These are phyloP conservation scores for Drosophila parthenogenetica DNA, from an alignment of 2,888 invertebrate species.

Conservation along the genomic window DNA sequence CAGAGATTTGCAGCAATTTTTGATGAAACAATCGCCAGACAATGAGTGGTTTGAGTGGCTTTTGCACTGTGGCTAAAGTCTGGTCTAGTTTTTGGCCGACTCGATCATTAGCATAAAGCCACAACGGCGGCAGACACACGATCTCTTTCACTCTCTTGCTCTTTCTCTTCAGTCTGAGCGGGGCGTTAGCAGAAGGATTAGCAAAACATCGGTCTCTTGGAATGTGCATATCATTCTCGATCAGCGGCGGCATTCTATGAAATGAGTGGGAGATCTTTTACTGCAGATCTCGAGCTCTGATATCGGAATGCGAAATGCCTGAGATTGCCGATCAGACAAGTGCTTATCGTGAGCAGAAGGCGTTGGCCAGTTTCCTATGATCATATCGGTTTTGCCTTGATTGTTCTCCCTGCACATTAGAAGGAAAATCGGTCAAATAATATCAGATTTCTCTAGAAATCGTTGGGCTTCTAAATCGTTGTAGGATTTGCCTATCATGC, in stretches of 20 bases:
- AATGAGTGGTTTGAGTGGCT: slow-evolving; percentile 78
- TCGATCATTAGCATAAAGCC: slow-evolving; percentile 82
- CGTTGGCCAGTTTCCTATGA: slow-evolving; percentile 32
- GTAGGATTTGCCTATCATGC: slow-evolving; percentile 69
- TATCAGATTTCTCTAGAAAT: slow-evolving; percentile 72
- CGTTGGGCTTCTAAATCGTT: slow-evolving; percentile 30
- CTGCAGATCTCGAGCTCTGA: slow-evolving; percentile 50
- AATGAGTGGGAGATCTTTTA: slow-evolving; percentile 31
- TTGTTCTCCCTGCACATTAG: slow-evolving; percentile 36
- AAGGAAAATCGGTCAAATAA: slow-evolving; percentile 47
- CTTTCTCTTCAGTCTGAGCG: slow-evolving; percentile 46
- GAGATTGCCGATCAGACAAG: slow-evolving; percentile 75
- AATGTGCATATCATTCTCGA: slow-evolving; percentile 79
- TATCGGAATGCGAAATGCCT: slow-evolving; percentile 9
- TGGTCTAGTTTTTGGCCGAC: slow-evolving; percentile 71
- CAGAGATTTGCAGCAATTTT: slow-evolving; percentile 59
- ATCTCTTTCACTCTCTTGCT: slow-evolving; percentile 8
- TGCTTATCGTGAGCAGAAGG: slow-evolving; percentile 65
- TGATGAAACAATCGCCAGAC: slow-evolving; percentile 73
- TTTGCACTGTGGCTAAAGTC: slow-evolving; percentile 47
- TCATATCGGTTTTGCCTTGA: slow-evolving; percentile 43
- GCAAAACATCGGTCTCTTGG: slow-evolving; percentile 35
- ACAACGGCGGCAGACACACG: slow-evolving; percentile 71
- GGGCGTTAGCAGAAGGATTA: slow-evolving; percentile 77
- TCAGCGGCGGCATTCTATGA: slow-evolving; percentile 44